phyloP scores from a whole-genome alignment of 2,113 vertebrate genomes.

The Taxidea taxus region DNA sequence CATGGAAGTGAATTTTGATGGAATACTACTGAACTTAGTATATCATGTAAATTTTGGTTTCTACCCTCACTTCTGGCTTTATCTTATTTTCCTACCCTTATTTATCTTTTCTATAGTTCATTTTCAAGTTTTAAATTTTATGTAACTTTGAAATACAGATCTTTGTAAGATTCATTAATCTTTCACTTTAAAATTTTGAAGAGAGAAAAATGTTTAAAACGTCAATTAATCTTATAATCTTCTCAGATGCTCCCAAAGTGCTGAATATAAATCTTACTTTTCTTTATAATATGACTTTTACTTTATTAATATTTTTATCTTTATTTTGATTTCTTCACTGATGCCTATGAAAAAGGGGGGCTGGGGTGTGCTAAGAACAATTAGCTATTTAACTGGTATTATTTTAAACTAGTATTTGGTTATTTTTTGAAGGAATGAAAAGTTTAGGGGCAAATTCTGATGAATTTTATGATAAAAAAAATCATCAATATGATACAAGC shows the following conservation, averaged over 20 bases:
- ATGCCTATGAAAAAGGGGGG: background rate
- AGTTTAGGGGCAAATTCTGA: background rate
- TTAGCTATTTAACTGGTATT: background rate
- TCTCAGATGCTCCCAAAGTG: background rate
- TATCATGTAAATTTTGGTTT: background rate
- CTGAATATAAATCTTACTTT: background rate
- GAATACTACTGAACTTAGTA: background rate
- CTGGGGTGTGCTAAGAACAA: background rate
- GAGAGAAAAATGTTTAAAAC: background rate
- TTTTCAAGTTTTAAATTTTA: background rate
- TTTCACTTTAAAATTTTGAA: background rate
- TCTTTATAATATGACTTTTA: background rate
- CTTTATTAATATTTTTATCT: background rate
- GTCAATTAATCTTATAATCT: background rate
- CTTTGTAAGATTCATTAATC: background rate
- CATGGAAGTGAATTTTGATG: background rate
- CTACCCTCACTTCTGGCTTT: background rate
- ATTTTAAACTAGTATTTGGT: background rate
- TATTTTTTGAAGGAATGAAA: background rate
- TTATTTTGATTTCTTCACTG: background rate
- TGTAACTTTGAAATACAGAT: background rate
- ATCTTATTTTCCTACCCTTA: background rate
- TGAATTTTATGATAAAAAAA: background rate
- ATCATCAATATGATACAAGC: background rate
- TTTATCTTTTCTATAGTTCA: background rate